These are phyloP conservation scores for Aleiodes sp. DNA, from an alignment of 1,140 invertebrate genomes.

Conservation along the genomic window DNA sequence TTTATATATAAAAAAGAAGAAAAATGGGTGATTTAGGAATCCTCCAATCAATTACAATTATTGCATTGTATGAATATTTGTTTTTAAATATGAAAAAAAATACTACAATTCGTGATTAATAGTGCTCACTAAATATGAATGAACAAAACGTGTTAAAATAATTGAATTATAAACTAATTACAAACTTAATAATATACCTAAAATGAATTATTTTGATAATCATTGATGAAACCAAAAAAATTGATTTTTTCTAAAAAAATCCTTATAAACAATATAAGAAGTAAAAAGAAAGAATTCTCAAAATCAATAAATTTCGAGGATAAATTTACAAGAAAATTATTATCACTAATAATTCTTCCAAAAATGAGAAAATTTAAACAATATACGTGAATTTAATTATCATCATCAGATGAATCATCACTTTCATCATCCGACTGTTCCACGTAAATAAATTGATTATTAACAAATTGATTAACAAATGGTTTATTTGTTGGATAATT, in stretches of 20 bases:
- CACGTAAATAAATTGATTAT: conserved; percentile 22
- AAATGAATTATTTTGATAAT: conserved; percentile 25
- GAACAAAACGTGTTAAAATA: conserved; percentile 47
- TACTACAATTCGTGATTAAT: conserved; percentile 22
- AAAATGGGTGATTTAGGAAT: neutral
- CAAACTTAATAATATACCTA: conserved; percentile 61
- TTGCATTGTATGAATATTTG: conserved; percentile 51
- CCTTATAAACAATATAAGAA: conserved; percentile 28
- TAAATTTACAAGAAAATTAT: conserved; percentile 19
- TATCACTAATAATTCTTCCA: neutral
- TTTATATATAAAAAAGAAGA: conserved; percentile 5
- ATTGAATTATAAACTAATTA: conserved; percentile 65
- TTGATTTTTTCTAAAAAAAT: conserved; percentile 14
- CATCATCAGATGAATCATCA: conserved; percentile 28
- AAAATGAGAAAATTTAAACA: neutral
- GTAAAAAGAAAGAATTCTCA: conserved; percentile 54
- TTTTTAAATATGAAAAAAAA: conserved; percentile 58
- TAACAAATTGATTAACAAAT: conserved; percentile 22
- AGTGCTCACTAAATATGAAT: conserved; percentile 40
- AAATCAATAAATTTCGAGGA: neutral
- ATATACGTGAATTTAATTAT: conserved; percentile 3
- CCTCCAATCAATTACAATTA: conserved; percentile 39
- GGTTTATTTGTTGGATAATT: conserved; percentile 57
- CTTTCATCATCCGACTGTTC: conserved; percentile 9
- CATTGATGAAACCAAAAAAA: conserved; percentile 3